Base-by-base conservation (phyloP, 2,888 invertebrate genomes). In the Ferrisia virgata region DNA sequence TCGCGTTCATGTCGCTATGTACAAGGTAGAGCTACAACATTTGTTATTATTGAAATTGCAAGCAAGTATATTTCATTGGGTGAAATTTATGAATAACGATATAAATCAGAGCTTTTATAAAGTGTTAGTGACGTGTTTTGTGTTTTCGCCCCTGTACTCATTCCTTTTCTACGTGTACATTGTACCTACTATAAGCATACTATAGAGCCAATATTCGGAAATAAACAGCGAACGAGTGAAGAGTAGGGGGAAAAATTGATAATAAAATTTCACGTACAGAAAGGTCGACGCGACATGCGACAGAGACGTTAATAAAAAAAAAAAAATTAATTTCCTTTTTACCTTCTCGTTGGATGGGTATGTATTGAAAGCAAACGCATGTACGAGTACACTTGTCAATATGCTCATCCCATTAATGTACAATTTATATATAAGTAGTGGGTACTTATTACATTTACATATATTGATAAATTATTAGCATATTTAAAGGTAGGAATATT, bases 81-180 rank as follows among this genome's bases (percentile, higher is more conserved):
- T 64, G 64, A 64, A 64, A 64, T 64, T 64, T 64, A 64, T 64
- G 64, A 64, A 64, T 25, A 64, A 64, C 28, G 64, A 64, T 64
- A 64, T 64, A 64, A 64, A 64, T 64, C 64, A 64, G 28, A 25
- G 64, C 28, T 64, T 64, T 64, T 28, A 64, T 64, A 13, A 64
- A 64, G 64, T 64, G 64, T 15, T 28, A 64, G 28, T 22, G 53
- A 53, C 28, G 64, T 28, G 28, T 64, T 64, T 28, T 11, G 31
- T 15, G 28, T 47, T 47, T n/a, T 47, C 47, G 3, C 47, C 4
- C 47, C 47, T 47, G 47, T n/a, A 5, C 47, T n/a, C 47, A 2
- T 3, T n/a, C n/a, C 6, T n/a, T 47, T n/a, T n/a, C 47, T 15
- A 1, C 43, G 1, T 3, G 6, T n/a, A n/a, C 13, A 15, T 11